Base-by-base conservation (phyloP, 2,113 vertebrate species). In the Centrocercus urophasianus region DNA sequence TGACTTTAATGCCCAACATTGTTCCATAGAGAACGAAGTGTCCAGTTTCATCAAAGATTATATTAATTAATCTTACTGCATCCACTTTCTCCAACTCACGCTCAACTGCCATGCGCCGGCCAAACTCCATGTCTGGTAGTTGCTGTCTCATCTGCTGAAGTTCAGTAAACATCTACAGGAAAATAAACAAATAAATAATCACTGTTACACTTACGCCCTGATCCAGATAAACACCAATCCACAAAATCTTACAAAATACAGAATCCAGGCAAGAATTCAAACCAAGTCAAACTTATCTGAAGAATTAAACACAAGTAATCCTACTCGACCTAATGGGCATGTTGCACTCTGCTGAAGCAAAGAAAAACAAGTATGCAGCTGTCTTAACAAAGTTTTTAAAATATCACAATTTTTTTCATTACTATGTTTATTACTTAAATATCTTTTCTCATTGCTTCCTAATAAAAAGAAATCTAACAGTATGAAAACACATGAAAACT, bases 101-200 rank as follows among this genome's bases (percentile, higher is more conserved):
- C 94, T 99, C 99, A 91, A 99, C 98, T 20, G 99, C 99, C 99
- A 99, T 99, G 71, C 99, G 98, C 60, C 99, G 97, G 34, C 99
- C 99, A 87, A 99, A 99, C 97, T 99, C 99, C 99, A 99, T 99
- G 96, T 99, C 99, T 13, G 99, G 99, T n/a, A 99, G 98, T 73
- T 99, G 99, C 83, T 99, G 99, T 72, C 98, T 98, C 99, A 99
- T 99, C 96, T 99, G 99, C 95, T 99, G 99, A 90, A 99, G 96
- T 97, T 99, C 99, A 71, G 99, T 99, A 97, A 99, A 99, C 99
- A 99, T 99, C 99, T 99, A 88, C 13, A 28, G 70, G 83, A 90
- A 92, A 56, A 10, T 24, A 0, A 27, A 15, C 8, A 63, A 21
- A 10, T 60, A 59, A 11, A 9, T 28, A 0, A 28, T 16, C 11